phyloP scores from a whole-genome alignment of 2,888 invertebrate genomes.

The Papilio protenor region DNA sequence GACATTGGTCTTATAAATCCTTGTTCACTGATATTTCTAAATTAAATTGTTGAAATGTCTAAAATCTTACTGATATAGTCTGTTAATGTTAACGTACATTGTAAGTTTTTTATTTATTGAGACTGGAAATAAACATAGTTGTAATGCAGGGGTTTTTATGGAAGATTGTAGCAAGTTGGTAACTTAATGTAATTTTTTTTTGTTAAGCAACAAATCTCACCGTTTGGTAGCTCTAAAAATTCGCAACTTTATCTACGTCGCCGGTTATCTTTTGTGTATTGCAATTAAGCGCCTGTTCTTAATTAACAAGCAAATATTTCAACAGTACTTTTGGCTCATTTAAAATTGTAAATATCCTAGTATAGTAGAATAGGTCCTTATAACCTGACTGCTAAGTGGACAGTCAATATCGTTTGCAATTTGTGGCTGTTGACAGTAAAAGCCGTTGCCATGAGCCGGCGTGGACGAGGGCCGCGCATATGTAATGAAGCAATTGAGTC shows the following conservation, averaged over 20 bases:
- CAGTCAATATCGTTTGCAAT: constrained; percentile 20
- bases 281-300: neutral
- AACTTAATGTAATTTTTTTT: too few relatives aligned
- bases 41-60: neutral
- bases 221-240: too few relatives aligned
- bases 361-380: neutral
- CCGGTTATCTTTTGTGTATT: too few relatives aligned
- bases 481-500: constrained; percentile 40
- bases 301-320: neutral
- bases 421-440: constrained; percentile 27
- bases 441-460: constrained; percentile 17
- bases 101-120: too few relatives aligned
- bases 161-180: too few relatives aligned
- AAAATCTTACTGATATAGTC: neutral
- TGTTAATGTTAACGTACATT: too few relatives aligned
- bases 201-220: too few relatives aligned
- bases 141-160: too few relatives aligned
- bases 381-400: constrained; percentile 25
- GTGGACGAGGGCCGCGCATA: constrained; percentile 29
- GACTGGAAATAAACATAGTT: too few relatives aligned
- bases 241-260: too few relatives aligned
- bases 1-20: neutral
- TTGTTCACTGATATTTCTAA: neutral
- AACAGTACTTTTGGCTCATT: neutral
- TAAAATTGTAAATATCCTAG: neutral